phyloP scores from a whole-genome alignment of 1,140 invertebrate genomes.

The Bombus turneri region DNA sequence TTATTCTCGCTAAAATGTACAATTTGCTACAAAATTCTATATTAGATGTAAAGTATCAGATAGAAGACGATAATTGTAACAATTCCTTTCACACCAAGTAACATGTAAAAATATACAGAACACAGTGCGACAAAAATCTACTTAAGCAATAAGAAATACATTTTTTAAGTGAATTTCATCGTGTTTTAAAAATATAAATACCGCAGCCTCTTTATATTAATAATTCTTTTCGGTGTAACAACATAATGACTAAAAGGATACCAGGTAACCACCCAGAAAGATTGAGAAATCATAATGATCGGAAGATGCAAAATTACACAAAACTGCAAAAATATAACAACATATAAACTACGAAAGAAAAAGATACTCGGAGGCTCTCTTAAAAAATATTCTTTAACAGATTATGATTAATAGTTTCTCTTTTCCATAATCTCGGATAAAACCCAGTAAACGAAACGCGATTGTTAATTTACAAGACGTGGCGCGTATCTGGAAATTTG shows the following conservation, averaged over 20 bases:
- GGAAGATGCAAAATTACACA: not conserved
- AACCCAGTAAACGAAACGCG: not conserved
- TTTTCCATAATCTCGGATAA: not conserved
- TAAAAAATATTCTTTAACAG: not conserved
- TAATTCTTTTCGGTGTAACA: not conserved
- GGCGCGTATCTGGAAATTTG: conserved; percentile 34
- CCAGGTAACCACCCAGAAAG: not conserved
- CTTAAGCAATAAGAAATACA: too few species aligned
- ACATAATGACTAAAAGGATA: not conserved
- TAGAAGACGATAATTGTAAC: not conserved
- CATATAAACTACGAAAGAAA: not conserved
- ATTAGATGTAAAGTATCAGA: too few species aligned
- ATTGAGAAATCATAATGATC: too few species aligned
- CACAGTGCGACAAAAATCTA: too few species aligned
- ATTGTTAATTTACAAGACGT: not conserved
- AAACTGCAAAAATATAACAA: not conserved
- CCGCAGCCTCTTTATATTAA: too few species aligned
- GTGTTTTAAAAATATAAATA: too few species aligned
- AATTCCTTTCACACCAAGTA: too few species aligned
- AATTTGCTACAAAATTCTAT: too few species aligned
- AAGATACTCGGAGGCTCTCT: not conserved
- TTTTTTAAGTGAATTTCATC: too few species aligned
- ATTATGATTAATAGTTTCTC: not conserved
- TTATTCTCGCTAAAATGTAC: too few species aligned
- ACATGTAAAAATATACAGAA: too few species aligned